A percentile compares a stretch with the other conserved stretches of the same genome.
Conservation (phyloP, 2,797 vertebrate genomes). For the Chelonia mydas region DNA sequence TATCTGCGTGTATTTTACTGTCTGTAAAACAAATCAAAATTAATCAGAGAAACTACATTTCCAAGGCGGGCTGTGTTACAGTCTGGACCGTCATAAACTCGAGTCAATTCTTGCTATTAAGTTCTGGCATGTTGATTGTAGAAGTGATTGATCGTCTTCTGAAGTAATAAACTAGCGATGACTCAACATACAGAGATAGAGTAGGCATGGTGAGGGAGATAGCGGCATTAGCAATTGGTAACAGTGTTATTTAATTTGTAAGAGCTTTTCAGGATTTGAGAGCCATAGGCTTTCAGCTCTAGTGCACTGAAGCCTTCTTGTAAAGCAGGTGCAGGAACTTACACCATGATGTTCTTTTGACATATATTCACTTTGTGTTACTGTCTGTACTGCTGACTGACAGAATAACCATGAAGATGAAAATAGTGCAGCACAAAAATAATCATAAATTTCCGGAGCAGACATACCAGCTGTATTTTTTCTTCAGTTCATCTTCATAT, state of each 20-base stretch:
- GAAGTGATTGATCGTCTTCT: neutral
- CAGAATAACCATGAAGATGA: neutral
- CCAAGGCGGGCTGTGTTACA: neutral
- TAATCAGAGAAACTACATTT: neutral
- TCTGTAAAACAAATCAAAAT: neutral
- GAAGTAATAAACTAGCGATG: neutral
- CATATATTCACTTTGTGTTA: neutral
- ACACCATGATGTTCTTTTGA: constrained; percentile 9
- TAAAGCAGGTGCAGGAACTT: constrained; percentile 60
- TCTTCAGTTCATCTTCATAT: neutral
- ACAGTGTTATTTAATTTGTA: neutral
- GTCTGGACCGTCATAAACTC: neutral
- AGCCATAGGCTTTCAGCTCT: neutral
- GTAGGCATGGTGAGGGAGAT: neutral
- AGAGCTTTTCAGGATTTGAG: neutral
- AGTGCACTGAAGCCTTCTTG: neutral
- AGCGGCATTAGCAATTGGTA: rapidly evolving
- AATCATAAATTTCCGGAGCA: neutral
- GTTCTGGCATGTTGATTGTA: neutral
- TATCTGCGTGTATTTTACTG: neutral
- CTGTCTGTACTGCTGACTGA: neutral
- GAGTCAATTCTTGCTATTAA: neutral
- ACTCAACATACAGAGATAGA: neutral
- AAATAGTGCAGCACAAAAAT: neutral
- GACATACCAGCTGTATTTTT: neutral